Base-by-base conservation (phyloP, 2,888 invertebrate genomes). In the Nebria brevicollis region DNA sequence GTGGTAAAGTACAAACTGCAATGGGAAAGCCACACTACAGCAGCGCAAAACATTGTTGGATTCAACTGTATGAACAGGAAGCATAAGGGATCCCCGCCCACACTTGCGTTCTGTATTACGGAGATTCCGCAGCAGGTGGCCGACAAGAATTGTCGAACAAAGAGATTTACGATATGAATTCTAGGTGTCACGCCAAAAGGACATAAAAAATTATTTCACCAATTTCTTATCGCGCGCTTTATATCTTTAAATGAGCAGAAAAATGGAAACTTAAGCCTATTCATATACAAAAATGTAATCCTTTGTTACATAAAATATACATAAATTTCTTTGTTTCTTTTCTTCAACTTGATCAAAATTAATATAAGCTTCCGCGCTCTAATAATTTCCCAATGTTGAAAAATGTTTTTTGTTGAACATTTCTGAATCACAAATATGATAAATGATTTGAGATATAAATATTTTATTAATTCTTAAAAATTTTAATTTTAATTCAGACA, bases 111-210 rank as follows among this genome's bases (percentile, higher is more conserved):
- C 15, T 25, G 66, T 70, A 75, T 75, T 75, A 75, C 80, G 80
- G 70, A 66, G 64, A 72, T 72, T 65, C 77, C 76, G 77, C 81
- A 81, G 81, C 81, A 81, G 81, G 81, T 81, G 81, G 81, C 77
- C 81, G 72, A 77, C 81, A 81, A 81, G 81, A 81, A 81, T 81
- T 81, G 81, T 81, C 81, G 81, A 81, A 81, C 81, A 81, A 81
- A 81, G 77, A 81, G 81, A 81, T 81, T 81, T 81, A 81, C 77
- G 81, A 81, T 81, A 81, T 81, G 77, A 81, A 81, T 81, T 81
- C 73, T 25, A 66, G 77, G 72, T 81, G 80, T 80, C 80, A 81
- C 81, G 81, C 81, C 68, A 81, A 73, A 77, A 42, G 77, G 54
- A 43, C 81, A 81, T 81, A 81, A 81, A 81, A 81, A 81, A 81